Conservation (phyloP, 2,797 vertebrate species). For the Lacerta agilis region DNA sequence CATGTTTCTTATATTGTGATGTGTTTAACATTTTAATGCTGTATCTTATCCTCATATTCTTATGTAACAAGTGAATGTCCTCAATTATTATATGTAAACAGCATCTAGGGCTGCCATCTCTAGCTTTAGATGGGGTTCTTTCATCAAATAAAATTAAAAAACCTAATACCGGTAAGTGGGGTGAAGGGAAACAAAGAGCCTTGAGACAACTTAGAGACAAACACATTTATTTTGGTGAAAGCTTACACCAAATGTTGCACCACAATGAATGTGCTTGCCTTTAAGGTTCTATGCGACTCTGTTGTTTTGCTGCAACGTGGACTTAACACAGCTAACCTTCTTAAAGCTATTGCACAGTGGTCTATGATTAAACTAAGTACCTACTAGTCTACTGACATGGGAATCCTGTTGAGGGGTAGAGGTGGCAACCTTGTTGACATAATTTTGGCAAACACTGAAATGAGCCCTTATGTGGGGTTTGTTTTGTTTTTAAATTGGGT, state of each 20-base stretch:
- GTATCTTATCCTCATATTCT: conserved; percentile 27
- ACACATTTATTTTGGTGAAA: too few species aligned
- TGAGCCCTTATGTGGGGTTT: conserved; percentile 43
- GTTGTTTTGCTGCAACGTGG: neutral
- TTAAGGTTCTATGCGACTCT: neutral
- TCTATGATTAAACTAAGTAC: neutral
- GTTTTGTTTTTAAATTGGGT: neutral
- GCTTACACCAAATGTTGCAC: neutral
- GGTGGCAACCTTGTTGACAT: conserved; percentile 5
- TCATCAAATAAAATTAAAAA: neutral
- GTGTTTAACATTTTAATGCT: conserved; percentile 14
- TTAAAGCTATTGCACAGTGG: neutral
- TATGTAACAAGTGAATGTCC: conserved; percentile 29
- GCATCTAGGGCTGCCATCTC: neutral
- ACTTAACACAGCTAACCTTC: neutral
- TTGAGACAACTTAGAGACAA: too few species aligned
- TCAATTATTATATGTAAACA: neutral
- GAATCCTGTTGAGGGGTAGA: neutral
- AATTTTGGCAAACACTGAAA: conserved; percentile 40
- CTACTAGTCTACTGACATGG: neutral
- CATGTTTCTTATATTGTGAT: neutral
- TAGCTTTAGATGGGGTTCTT: neutral
- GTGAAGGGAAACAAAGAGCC: too few species aligned
- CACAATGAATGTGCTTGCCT: neutral
- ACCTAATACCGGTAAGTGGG: neutral